These are phyloP conservation scores for Stictonetta naevosa DNA, from an alignment of 2,113 vertebrate species.

Conservation along the genomic window DNA sequence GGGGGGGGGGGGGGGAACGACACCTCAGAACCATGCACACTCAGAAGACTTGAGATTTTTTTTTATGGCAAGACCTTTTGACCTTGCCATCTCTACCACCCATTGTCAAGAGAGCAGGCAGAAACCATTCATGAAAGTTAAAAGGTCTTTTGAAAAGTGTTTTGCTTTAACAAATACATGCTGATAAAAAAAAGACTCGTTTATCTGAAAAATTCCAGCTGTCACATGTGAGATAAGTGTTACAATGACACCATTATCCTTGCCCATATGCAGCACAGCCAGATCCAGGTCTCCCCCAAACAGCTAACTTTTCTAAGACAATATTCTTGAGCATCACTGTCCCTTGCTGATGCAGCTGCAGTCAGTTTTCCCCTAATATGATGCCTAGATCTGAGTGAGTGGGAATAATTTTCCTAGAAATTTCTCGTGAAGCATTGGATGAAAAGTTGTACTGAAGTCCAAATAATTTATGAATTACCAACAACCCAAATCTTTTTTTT, in stretches of 20 bases:
- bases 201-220: background rate
- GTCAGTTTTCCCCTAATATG: background rate
- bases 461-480: conserved; percentile 4
- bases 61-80: background rate
- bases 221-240: background rate
- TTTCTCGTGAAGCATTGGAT: background rate
- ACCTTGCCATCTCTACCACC: background rate
- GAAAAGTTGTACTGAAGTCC: conserved; percentile 4
- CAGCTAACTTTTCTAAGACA: background rate
- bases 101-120: background rate
- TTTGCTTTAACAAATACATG: background rate
- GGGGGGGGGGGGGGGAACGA: background rate
- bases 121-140: background rate
- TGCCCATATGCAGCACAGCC: background rate
- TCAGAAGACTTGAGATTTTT: background rate
- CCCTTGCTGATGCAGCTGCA: background rate
- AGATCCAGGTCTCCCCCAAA: background rate
- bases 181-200: background rate
- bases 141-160: background rate
- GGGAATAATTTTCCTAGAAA: conserved; percentile 39
- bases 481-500: background rate
- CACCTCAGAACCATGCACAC: background rate
- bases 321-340: background rate
- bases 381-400: background rate
- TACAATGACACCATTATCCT: background rate